Evolutionary conservation across 23 tunicate species (phyloP), one percentile per base, ranked within the genome.

Genomic region (Corella eumyota): DNA sequence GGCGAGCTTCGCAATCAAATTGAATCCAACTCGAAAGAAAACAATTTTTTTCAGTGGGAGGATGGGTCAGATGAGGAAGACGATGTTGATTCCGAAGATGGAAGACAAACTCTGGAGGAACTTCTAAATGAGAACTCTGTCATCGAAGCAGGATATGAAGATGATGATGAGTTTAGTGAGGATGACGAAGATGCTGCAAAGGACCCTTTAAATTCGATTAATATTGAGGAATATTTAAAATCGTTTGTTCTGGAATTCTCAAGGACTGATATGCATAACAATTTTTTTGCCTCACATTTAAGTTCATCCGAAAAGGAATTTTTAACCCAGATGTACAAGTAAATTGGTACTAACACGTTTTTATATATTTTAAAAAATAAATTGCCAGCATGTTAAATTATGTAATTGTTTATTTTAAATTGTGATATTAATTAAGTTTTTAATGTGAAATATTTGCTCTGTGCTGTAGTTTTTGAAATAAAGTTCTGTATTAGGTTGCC

Each of bases 181-280:
- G 63, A 55, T 0, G 92, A 84, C 50, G 77, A 72, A 1, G 94
- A 84, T 69, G 82, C 70, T 6, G 5, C 34, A 32, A 50, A 65
- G 35, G 94, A 84, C 61, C 94, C 94, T 35, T 21, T 84, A 6
- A 74, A 84, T 69, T 26, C 62, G 27, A 58, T 84, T 2, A 53
- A 75, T 62, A 20, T 84, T 34, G 22, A 34, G 35, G 65, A 74
- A 30, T 84, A 67, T 48, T 24, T 84, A n/a, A n/a, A 37, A 0
- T 37, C 56, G 25, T 64, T 70, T 50, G 32, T 84, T 0, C 64
- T 47, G 49, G 67, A 75, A 27, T 84, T 84, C 50, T 70, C 28
- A 13, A 45, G 23, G 40, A 84, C 67, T 64, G 66, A 72, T 21
- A 69, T 47, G 35, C 76, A 84, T 44, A 70, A 59, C 25, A 52